Evolutionary conservation across 2,797 vertebrate species (phyloP), one percentile per base, ranked within the genome.

Genomic region (Bryconaethiops microstoma): DNA sequence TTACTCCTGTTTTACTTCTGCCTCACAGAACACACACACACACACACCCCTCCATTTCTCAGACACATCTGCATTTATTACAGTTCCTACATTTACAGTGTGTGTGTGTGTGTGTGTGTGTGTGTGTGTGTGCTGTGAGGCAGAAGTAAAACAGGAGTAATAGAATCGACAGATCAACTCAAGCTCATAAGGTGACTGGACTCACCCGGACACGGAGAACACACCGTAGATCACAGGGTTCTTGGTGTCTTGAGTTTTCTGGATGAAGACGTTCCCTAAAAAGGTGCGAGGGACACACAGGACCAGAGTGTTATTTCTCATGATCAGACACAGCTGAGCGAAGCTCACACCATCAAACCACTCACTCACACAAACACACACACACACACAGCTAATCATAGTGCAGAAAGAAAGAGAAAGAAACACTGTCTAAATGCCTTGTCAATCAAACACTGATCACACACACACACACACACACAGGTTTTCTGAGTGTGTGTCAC

Each of bases 201-300:
- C 96, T 95, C 89, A 99, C 98, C 98, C 98, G 0, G 97, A 98
- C 69, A 98, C 95, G 0, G 97, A 97, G 89, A 99, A 99, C 70
- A 98, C 97, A 0, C 97, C 98, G 0, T 99, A 99, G 91, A 99
- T 99, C 89, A 99, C 91, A 0, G 98, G 98, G 85, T 99, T 99
- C 94, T 97, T 98, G 84, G 93, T 96, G 90, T 99, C 98, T 88
- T 99, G 97, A 23, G 96, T 99, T 87, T 98, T 96, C 92, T 99
- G 98, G 87, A 99, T 96, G 87, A 97, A 99, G 79, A 99, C 96
- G 0, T 98, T 97, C 93, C 97, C 98, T 99, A 88, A 85, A 79
- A 74, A 35, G 62, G 62, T 16, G 1, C 29, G 39, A 71, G 45
- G 74, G 21, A 17, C 10, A 29, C 16, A 39, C 21, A 29, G 23